Evolutionary conservation across 2,888 invertebrate genomes (phyloP).

Genomic region (Allygus modestus): DNA sequence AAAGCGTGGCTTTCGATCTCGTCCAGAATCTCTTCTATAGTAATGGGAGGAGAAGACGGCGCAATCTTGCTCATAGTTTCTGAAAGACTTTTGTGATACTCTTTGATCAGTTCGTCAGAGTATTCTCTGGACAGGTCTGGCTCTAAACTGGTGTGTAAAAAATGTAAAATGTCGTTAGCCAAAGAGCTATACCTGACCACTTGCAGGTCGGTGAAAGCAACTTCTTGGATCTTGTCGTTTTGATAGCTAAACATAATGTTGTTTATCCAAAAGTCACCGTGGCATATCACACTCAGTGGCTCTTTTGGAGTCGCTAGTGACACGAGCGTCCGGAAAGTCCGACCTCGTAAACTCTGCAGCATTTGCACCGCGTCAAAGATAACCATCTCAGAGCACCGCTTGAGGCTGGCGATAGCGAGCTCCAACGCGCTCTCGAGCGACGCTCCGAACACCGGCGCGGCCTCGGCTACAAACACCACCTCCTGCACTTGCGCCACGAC

Average conservation of each 20-base stretch:
- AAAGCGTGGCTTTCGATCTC: slow-evolving; percentile 67
- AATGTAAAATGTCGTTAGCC: slow-evolving; percentile 69
- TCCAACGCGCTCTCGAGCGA: slow-evolving; percentile 68
- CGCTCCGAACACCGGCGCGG: slow-evolving; percentile 67
- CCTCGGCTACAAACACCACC: slow-evolving; percentile 67
- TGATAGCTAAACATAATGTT: slow-evolving; percentile 68
- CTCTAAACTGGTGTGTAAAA: slow-evolving; percentile 69
- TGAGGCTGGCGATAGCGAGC: slow-evolving; percentile 66
- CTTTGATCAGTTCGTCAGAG: slow-evolving; percentile 69
- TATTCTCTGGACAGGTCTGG: slow-evolving; percentile 67
- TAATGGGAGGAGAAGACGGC: slow-evolving; percentile 64
- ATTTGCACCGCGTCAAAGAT: slow-evolving; percentile 68
- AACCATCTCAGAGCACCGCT: slow-evolving; percentile 57
- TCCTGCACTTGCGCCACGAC: slow-evolving; percentile 64
- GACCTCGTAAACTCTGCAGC: slow-evolving; percentile 66
- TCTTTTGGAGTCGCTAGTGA: slow-evolving; percentile 66
- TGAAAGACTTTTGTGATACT: slow-evolving; percentile 69
- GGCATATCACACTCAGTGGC: slow-evolving; percentile 68
- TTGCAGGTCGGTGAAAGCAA: slow-evolving; percentile 70
- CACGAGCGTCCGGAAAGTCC: slow-evolving; percentile 66
- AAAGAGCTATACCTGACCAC: slow-evolving; percentile 69
- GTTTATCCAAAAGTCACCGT: slow-evolving; percentile 70
- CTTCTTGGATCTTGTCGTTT: slow-evolving; percentile 61
- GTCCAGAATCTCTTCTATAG: slow-evolving; percentile 61
- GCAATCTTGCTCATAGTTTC: slow-evolving; percentile 65